A percentile compares a stretch with the other conserved stretches of the same genome.
phyloP scores from a whole-genome alignment of 2,113 vertebrate genomes.

The Petaurus breviceps region DNA sequence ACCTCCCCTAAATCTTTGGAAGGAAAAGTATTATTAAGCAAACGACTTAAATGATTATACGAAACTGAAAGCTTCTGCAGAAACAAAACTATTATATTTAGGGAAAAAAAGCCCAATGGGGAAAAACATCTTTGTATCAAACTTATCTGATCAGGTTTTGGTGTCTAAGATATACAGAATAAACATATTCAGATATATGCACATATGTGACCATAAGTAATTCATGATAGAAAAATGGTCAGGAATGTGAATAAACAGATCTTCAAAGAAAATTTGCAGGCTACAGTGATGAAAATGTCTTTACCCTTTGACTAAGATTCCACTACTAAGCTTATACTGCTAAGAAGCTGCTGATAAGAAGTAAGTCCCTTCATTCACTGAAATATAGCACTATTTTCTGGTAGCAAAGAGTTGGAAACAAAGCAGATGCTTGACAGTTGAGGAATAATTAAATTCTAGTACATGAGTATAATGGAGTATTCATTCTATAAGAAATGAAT shows the following conservation, averaged over 20 bases:
- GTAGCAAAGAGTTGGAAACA: neutral
- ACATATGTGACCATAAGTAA: neutral
- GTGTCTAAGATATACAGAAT: neutral
- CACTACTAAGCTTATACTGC: neutral
- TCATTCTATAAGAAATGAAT: neutral
- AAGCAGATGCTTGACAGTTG: neutral
- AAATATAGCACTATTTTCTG: neutral
- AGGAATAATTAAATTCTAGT: neutral
- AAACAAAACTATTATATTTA: neutral
- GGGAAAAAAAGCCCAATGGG: neutral
- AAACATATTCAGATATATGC: neutral
- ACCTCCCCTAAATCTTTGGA: neutral
- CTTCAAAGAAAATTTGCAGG: neutral
- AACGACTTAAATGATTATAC: neutral
- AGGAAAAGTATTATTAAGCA: neutral
- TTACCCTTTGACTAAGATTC: neutral
- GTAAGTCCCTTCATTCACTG: neutral
- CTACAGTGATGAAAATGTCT: neutral
- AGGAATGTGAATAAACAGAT: neutral
- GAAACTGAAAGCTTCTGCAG: neutral
- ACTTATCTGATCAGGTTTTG: neutral
- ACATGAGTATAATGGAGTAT: neutral
- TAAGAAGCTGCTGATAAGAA: too few relatives aligned
- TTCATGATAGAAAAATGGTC: neutral
- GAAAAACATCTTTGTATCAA: neutral